Evolutionary conservation across 2,888 invertebrate species (phyloP), one percentile per base, ranked within the genome.

Genomic region (Platerodrilus igneus): DNA sequence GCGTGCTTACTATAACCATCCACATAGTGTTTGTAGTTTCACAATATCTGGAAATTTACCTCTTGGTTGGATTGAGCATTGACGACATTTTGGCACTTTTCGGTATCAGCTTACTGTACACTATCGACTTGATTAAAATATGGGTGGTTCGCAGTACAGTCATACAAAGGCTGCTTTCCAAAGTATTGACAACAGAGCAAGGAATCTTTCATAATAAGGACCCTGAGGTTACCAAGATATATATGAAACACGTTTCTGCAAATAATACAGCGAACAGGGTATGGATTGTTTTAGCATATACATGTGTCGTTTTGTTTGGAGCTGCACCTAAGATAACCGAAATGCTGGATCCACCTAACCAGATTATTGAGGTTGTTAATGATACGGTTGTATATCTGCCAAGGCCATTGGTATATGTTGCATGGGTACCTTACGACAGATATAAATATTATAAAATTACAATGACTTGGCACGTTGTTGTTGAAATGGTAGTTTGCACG

Each of bases 401-500:
- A 16, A 2, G 29, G 7, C 10, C 20, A 2, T 15, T 37, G 3
- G 30, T 30, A 13, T 14, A 30, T 3, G 48, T 39, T 7, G 41
- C 48, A 28, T 55, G 55, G 55, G 46, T 52, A 27, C 55, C 55
- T 3, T 53, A 51, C 35, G 47, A 55, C 34, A 41, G 41, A 32
- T 39, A 46, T 25, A 34, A 45, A 11, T 43, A 48, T 29, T 53
- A 52, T 27, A 31, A 34, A 13, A 7, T 25, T 9, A 10, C 46
- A 13, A 51, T 41, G 21, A 23, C 14, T 3, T 41, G 33, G 19
- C 47, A 50, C 10, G 35, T 42, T 2, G 7, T 49, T 18, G 41
- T 39, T 34, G 48, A 45, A 9, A 16, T 29, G 8, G 27, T 41
- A 28, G 52, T 48, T 6, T 41, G 38, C 1, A 25, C 37, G 14